Conservation (phyloP, 2,797 vertebrate genomes). For the Poeciliopsis paucimaculata region DNA sequence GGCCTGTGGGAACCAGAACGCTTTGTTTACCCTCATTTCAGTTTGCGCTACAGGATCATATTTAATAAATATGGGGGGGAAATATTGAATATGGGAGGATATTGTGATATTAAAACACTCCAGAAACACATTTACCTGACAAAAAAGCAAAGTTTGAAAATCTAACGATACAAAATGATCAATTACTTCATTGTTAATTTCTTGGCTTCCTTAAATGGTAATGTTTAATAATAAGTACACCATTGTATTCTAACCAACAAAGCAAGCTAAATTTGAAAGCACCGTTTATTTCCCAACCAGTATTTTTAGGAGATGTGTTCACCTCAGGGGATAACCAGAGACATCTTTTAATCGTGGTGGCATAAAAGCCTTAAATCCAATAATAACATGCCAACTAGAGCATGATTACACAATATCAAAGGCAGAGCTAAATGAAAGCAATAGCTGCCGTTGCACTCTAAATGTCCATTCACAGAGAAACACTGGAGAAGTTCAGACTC, state of each 20-base stretch:
- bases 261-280: slow-evolving; percentile 5
- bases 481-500: background rate
- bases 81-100: background rate
- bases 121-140: background rate
- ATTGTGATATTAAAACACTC: background rate
- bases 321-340: slow-evolving; percentile 31
- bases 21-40: slow-evolving; percentile 1
- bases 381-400: slow-evolving; percentile 68
- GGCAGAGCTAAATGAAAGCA: slow-evolving; percentile 41
- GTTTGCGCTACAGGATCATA: background rate
- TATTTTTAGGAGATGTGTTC: slow-evolving; percentile 38
- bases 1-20: slow-evolving; percentile 27
- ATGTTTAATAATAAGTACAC: background rate
- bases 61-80: background rate
- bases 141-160: background rate
- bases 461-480: slow-evolving; percentile 30
- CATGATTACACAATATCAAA: slow-evolving; percentile 62
- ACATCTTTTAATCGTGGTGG: slow-evolving; percentile 47
- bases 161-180: background rate
- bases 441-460: slow-evolving; percentile 24
- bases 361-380: slow-evolving; percentile 45
- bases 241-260: background rate
- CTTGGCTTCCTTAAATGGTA: background rate
- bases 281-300: slow-evolving; percentile 7
- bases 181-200: background rate